Base-by-base conservation (phyloP, 1,140 invertebrate genomes). In the Heliothis virescens region DNA sequence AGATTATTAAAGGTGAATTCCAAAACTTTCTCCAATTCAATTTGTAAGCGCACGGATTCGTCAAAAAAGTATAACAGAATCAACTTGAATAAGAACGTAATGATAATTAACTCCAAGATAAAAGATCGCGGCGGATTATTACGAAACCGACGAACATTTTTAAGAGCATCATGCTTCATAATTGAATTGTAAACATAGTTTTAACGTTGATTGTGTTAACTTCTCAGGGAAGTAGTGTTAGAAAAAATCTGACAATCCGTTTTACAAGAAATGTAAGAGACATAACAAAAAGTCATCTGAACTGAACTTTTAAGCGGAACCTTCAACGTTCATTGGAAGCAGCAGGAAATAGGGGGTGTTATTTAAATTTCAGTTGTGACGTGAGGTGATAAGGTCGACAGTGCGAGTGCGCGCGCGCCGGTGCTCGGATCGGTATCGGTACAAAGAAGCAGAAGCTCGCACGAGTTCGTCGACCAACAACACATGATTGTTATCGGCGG, bases 401-500 rank as follows among this genome's bases (percentile, higher is more conserved):
- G 67, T 85, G 34, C 26, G n/a, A 41, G 29, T 72, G 69, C 52
- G 52, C 34, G 52, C 41, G 69, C 5, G 16, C 57, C 3, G 75
- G 52, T 62, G 41, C 41, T 60, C 67, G 71, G 82, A 85, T 85
- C 63, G 60, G 63, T 83, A 83, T 83, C 77, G 16, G 21, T 29
- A 81, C 71, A 86, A 81, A 85, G 77, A 83, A 57, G 79, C 81
- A 85, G 83, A 89, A 85, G 85, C 85, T 88, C 86, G 83, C 86
- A 88, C 80, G 86, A 74, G 89, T 85, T 90, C 88, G 81, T 82
- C 83, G 90, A 89, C 86, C 88, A 85, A 74, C 81, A 29, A 69
- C 80, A 84, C 59, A n/a, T 62, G 84, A 89, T 89, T 85, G 83
- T 87, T 87, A 91, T 92, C 89, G 82, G 79, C 47, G 80, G 84